Conservation (phyloP, 1,140 invertebrate species). For the Odontomachus brunneus region DNA sequence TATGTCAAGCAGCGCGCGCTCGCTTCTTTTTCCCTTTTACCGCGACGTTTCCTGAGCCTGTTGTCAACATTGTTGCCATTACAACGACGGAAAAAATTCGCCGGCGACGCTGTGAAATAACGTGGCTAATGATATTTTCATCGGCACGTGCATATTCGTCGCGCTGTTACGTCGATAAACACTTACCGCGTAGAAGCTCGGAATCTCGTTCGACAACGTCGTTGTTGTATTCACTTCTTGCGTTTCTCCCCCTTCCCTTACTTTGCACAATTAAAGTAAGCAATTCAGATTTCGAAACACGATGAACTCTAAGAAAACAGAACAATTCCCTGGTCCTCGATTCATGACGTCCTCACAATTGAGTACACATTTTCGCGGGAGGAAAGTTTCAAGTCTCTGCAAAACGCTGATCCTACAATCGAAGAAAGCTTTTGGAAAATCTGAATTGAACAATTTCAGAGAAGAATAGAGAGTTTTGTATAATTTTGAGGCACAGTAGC, state of each 20-base stretch:
- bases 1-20: constrained; percentile 1
- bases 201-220: no score
- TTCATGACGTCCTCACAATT: no score
- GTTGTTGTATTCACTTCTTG: no score
- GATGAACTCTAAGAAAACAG: no score
- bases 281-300: no score
- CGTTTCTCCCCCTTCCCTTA: no score
- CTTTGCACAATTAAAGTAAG: no score
- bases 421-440: neutral
- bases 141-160: neutral
- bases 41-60: neutral
- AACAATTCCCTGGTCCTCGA: no score
- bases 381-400: neutral
- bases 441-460: neutral
- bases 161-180: neutral
- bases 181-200: no score
- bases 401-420: neutral
- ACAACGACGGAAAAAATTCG: neutral
- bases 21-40: neutral
- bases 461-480: neutral
- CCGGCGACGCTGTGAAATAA: neutral
- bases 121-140: neutral
- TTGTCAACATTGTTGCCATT: neutral
- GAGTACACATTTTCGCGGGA: no score
- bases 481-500: neutral